These are phyloP conservation scores for Halocynthia roretzi DNA, from an alignment of 23 tunicate species.

Conservation along the genomic window DNA sequence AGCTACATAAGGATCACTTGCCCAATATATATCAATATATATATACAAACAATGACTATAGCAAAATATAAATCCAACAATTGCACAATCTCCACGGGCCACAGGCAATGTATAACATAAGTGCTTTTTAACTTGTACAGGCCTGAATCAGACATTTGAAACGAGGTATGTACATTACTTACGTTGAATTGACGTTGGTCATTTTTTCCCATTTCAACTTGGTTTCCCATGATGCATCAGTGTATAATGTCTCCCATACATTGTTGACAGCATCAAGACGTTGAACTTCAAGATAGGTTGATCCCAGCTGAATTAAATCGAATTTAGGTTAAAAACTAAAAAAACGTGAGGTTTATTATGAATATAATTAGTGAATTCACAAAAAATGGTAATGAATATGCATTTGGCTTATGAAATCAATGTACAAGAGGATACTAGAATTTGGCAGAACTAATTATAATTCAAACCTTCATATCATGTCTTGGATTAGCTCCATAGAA, in stretches of 20 bases:
- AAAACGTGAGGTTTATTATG: not conserved
- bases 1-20: not conserved
- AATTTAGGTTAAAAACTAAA: not conserved
- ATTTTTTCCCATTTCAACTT: slow-evolving; percentile 44
- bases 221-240: slow-evolving; percentile 77
- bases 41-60: too few relatives aligned
- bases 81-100: too few relatives aligned
- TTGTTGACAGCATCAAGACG: slow-evolving; percentile 12
- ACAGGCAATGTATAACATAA: not conserved
- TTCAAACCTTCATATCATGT: slow-evolving; percentile 85
- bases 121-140: too few relatives aligned
- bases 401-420: too few relatives aligned
- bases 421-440: not conserved
- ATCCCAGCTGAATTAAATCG: slow-evolving; percentile 33
- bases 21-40: not conserved
- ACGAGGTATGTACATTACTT: not conserved
- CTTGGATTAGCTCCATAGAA: slow-evolving; percentile 94
- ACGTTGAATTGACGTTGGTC: slow-evolving; percentile 3
- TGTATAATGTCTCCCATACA: slow-evolving; percentile 36
- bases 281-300: slow-evolving; percentile 65
- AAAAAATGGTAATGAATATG: too few relatives aligned
- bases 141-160: too few relatives aligned
- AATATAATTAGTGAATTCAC: too few relatives aligned
- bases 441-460: not conserved
- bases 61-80: too few relatives aligned